Evolutionary conservation across 64 coral and sea anemone genomes (phyloP).

Genomic region (Platygyra sinensis): DNA sequence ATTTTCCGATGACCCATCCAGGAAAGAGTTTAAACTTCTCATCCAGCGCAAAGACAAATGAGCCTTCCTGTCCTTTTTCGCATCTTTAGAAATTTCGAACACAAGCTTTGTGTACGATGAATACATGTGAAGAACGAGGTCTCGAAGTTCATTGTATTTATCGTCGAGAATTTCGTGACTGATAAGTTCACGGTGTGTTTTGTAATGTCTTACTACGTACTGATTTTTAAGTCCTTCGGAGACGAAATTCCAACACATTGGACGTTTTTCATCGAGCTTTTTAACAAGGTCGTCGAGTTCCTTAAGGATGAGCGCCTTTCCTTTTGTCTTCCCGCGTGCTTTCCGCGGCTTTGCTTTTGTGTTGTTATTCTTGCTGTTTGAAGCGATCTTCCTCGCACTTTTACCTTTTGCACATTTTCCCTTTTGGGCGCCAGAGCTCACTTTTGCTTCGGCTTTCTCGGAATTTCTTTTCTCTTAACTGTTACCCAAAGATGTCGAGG

Average conservation of each 20-base stretch:
- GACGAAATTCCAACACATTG: too few relatives aligned
- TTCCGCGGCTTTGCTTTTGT: too few relatives aligned
- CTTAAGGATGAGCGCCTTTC: not conserved
- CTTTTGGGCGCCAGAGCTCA: too few relatives aligned
- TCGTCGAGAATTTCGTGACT: not conserved
- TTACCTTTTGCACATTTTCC: too few relatives aligned
- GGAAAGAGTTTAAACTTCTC: not conserved
- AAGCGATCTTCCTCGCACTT: too few relatives aligned
- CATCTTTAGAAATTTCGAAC: not conserved
- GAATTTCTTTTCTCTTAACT: too few relatives aligned
- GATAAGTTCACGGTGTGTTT: not conserved
- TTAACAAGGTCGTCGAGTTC: not conserved
- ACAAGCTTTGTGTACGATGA: not conserved
- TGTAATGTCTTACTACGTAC: not conserved
- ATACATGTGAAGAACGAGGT: not conserved
- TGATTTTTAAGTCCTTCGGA: too few relatives aligned
- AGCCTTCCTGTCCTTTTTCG: not conserved
- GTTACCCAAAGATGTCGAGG: too few relatives aligned
- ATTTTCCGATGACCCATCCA: not conserved
- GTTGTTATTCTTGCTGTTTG: too few relatives aligned
- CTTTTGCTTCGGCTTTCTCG: too few relatives aligned
- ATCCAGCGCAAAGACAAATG: not conserved
- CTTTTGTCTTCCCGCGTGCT: not conserved
- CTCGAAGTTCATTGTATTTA: not conserved
- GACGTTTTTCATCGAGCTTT: too few relatives aligned